Evolutionary conservation across 2,113 vertebrate species (phyloP).

Genomic region (Ivindomyrus marchei): DNA sequence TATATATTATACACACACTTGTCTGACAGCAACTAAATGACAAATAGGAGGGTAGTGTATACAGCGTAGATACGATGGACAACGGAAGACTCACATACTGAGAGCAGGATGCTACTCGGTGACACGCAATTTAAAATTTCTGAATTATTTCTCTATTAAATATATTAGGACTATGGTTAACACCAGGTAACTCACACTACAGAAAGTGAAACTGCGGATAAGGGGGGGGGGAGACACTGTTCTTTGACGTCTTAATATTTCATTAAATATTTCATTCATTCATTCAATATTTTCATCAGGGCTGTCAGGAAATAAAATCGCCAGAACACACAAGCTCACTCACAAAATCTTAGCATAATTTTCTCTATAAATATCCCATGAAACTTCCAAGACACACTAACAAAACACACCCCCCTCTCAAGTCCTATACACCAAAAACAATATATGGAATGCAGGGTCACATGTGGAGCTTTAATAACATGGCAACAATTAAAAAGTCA

Average conservation of each 20-base stretch:
- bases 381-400: background rate
- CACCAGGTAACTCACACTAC: background rate
- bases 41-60: too few species aligned
- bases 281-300: background rate
- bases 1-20: too few species aligned
- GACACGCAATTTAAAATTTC: background rate
- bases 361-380: background rate
- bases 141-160: background rate
- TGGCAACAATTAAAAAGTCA: background rate
- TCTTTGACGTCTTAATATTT: background rate
- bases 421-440: background rate
- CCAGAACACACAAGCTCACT: background rate
- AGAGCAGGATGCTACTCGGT: background rate
- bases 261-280: background rate
- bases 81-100: background rate
- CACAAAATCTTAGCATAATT: background rate
- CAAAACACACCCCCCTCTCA: background rate
- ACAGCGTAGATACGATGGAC: background rate
- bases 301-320: background rate
- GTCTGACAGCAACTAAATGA: too few species aligned
- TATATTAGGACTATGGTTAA: background rate
- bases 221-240: background rate
- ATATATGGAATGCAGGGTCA: background rate
- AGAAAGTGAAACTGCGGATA: background rate
- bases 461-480: background rate